Evolutionary conservation across 1,140 invertebrate species (phyloP).

Genomic region (Varroa destructor): DNA sequence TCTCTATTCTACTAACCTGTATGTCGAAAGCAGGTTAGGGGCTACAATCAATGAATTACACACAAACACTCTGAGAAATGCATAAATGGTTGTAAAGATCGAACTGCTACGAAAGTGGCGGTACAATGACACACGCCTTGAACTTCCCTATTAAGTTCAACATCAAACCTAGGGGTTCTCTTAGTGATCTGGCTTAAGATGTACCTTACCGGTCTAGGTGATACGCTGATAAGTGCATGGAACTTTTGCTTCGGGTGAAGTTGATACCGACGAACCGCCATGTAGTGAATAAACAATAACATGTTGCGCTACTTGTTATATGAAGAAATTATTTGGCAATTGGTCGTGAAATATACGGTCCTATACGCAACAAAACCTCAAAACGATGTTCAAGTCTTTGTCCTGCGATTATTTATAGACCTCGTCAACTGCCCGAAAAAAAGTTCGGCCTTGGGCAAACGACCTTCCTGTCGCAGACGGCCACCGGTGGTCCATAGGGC

Average conservation of each 20-base stretch:
- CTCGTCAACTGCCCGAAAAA: constrained; percentile 55
- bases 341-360: not conserved
- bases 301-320: not conserved
- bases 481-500: constrained; percentile 48
- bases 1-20: too few relatives aligned
- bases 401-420: constrained; percentile 47
- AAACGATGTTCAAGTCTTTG: constrained; percentile 47
- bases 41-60: too few relatives aligned
- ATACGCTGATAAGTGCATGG: constrained; percentile 41
- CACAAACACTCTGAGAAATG: too few relatives aligned
- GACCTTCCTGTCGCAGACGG: constrained; percentile 48
- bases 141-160: too few relatives aligned
- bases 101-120: too few relatives aligned
- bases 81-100: too few relatives aligned
- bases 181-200: too few relatives aligned
- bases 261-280: constrained; percentile 51
- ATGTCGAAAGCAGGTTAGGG: too few relatives aligned
- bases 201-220: not conserved
- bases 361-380: constrained; percentile 46
- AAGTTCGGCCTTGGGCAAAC: constrained; percentile 56
- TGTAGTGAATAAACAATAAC: constrained; percentile 38
- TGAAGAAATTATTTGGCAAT: not conserved
- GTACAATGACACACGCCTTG: too few relatives aligned
- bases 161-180: too few relatives aligned
- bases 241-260: constrained; percentile 49